Base-by-base conservation (phyloP, 1,140 invertebrate species). In the Patella vulgata region DNA sequence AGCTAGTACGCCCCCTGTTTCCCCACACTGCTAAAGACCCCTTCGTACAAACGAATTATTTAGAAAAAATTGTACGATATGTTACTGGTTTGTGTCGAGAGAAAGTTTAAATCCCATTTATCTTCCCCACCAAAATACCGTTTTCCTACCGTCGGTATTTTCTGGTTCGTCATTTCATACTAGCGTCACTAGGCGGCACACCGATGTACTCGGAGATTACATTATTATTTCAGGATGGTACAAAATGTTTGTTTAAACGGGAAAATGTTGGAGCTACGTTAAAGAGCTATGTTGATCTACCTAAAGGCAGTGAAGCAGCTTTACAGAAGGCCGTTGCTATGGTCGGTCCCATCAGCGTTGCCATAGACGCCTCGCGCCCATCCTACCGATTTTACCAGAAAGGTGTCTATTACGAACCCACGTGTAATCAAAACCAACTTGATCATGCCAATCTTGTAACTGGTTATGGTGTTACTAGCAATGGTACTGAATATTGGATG, bases 391-490 rank as follows among this genome's bases (percentile, higher is more conserved):
- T 68, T 14, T 78, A 76, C 65, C 57, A 53, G 11, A 60, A 53
- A 56, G 90, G 90, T 53, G 85, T 92, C 28, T 92, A 91, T 74
- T 82, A 87, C 57, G 90, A 93, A 56, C 82, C 85, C 1, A 75
- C 87, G 1, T 93, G 95, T 87, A 82, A 89, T 70, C 83, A 89
- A 1, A 76, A 85, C 14, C 82, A 89, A 52, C 84, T 96, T 19
- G 92, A 96, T 82, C 94, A 97, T 80, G 94, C 93, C 63, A 95
- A 95, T 14, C 80, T 94, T 14, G 87, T 88, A 46, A 91, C 94
- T 57, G 93, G 94, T 31, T 96, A 93, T 80, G 93, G 93, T 28
- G 87, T 87, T 1, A 0, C 55, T 11, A 86, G 88, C 51, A 87
- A 87, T 31, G n/a, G n/a, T n/a, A 87, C 88, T 47, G 90, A 92